A percentile compares a stretch with the other conserved stretches of the same genome.
Conservation (phyloP, 2,113 vertebrate species). For the Brienomyrus longianalis region DNA sequence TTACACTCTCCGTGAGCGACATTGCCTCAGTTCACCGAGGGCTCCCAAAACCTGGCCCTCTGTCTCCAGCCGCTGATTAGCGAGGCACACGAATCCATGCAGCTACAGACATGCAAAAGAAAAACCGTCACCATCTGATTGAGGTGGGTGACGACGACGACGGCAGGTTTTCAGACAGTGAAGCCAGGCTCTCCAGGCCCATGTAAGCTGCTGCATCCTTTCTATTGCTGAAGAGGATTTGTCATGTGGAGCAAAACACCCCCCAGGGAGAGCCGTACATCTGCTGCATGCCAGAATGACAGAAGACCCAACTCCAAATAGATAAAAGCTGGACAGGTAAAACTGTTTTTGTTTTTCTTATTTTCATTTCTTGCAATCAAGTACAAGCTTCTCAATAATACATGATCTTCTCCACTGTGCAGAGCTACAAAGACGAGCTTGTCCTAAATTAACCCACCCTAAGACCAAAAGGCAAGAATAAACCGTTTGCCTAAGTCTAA, state of each 20-base stretch:
- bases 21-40: not conserved
- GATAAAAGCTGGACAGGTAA: not conserved
- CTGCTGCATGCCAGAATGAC: not conserved
- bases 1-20: conserved; percentile 13
- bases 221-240: not conserved
- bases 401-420: not conserved
- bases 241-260: not conserved
- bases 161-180: not conserved
- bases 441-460: not conserved
- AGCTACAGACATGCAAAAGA: not conserved
- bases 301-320: not conserved
- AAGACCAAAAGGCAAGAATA: not conserved
- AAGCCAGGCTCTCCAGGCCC: not conserved
- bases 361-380: not conserved
- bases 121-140: not conserved
- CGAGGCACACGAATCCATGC: not conserved
- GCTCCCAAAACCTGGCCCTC: not conserved
- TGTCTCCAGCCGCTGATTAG: not conserved
- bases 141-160: not conserved
- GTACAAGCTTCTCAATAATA: not conserved
- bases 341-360: not conserved
- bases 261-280: not conserved
- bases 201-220: not conserved
- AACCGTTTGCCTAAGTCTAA: not conserved
- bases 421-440: not conserved